Evolutionary conservation across 2,797 vertebrate genomes (phyloP).

Genomic region (Pipistrellus kuhlii): DNA sequence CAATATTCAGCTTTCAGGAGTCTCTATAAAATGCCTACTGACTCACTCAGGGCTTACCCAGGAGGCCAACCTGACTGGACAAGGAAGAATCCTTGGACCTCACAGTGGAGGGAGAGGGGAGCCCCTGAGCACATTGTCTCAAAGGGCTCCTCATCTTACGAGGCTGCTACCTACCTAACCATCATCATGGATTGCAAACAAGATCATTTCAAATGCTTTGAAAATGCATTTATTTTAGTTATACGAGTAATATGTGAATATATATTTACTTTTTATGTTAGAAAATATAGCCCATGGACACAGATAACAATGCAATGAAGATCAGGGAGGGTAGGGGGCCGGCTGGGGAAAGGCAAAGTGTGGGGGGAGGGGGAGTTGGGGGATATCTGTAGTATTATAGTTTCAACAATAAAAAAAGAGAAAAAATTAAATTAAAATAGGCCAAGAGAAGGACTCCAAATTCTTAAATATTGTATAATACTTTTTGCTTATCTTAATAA

Average conservation of each 20-base stretch:
- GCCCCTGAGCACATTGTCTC: too few relatives aligned
- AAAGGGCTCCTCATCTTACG: not conserved
- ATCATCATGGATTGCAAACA: not conserved
- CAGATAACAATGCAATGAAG: not conserved
- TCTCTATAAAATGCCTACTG: conserved; percentile 41
- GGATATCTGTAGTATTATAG: not conserved
- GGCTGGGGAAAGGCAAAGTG: not conserved
- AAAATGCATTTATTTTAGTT: not conserved
- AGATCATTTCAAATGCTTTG: not conserved
- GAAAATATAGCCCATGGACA: not conserved
- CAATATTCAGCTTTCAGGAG: conserved; percentile 26
- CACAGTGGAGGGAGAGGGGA: fast-evolving
- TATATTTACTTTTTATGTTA: not conserved
- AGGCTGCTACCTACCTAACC: not conserved
- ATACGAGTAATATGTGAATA: not conserved
- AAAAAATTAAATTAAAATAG: not conserved
- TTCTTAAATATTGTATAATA: not conserved
- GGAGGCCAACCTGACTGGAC: not conserved
- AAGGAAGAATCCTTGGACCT: not conserved
- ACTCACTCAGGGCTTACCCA: not conserved
- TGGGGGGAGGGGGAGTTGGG: not conserved
- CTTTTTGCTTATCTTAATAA: not conserved
- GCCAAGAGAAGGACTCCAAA: not conserved
- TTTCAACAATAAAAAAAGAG: not conserved
- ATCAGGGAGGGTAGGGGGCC: too few relatives aligned